Conservation (phyloP, 2,888 invertebrate species). For the Protodeltote pygarga region DNA sequence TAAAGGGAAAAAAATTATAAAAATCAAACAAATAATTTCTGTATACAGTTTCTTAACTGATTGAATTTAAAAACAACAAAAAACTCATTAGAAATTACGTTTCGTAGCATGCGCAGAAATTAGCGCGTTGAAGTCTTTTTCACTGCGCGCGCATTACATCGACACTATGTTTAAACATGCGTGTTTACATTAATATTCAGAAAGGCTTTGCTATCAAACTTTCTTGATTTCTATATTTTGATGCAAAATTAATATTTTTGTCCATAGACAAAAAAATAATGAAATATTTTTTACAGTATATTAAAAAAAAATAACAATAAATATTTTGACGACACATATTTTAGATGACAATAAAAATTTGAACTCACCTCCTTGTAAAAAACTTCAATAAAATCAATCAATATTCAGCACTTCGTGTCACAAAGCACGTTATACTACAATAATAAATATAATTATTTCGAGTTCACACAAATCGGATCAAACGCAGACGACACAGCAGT, state of each 20-base stretch:
- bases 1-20: too few species aligned
- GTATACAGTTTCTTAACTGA: not conserved
- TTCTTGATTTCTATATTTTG: conserved; percentile 1
- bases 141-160: conserved; percentile 20
- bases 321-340: not conserved
- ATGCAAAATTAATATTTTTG: not conserved
- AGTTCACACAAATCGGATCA: conserved; percentile 60
- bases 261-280: too few species aligned
- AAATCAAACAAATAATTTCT: too few species aligned
- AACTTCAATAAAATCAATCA: conserved; percentile 51
- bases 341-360: not conserved
- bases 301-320: not conserved
- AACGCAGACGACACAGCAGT: conserved; percentile 75
- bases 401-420: conserved; percentile 37
- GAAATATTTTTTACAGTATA: conserved; percentile 5
- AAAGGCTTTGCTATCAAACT: conserved; percentile 1
- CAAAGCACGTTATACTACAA: conserved; percentile 37
- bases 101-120: not conserved
- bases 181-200: conserved; percentile 16
- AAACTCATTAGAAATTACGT: not conserved
- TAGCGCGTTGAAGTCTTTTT: conserved; percentile 71
- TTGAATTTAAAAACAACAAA: not conserved
- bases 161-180: conserved; percentile 7
- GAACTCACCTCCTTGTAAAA: conserved; percentile 56
- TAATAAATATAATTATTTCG: conserved; percentile 64